Evolutionary conservation across 2,113 vertebrate genomes (phyloP), one percentile per base, ranked within the genome.

Genomic region (Cervus canadensis): DNA sequence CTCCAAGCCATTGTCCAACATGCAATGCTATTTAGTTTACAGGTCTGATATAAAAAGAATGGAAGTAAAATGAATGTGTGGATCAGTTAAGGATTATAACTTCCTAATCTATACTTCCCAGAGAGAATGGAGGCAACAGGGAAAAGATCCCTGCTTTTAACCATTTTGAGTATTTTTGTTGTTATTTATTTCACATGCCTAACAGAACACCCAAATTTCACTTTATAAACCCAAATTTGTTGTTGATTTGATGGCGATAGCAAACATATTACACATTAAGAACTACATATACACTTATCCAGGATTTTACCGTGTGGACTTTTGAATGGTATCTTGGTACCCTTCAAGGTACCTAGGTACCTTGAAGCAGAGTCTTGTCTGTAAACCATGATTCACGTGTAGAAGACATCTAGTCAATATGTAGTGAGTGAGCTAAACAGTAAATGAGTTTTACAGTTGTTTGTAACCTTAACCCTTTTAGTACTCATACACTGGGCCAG

Each of bases 41-140:
- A 56, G 43, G 54, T 40, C 10, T 82, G 25, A 52, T 74, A 43
- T 64, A 26, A 96, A 89, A 87, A n/a, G 59, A 91, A 95, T 11
- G 54, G 52, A 88, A 87, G 43, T 36, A 19, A 28, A 36, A 54
- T 71, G 83, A 95, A 96, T 59, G 81, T 87, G 28, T 81, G 16
- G 45, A 76, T 94, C 94, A 92, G 21, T 82, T 76, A 92, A 92
- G 92, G 57, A 59, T n/a, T 83, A 2, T 83, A 96, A 87, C 54
- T 6, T 78, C 17, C 3, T 50, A 57, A 83, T 64, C 86, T 50
- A 82, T 83, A 40, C 26, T n/a, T 59, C 28, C 57, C 23, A 76
- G 84, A 78, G 4, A 76, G 36, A 33, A 40, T 8, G 76, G 86
- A 86, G n/a, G n/a, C 84, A 64, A 48, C 25, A 15, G 19, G 62